Base-by-base conservation (phyloP, 1,140 invertebrate genomes). In the Oryzaephilus surinamensis region DNA sequence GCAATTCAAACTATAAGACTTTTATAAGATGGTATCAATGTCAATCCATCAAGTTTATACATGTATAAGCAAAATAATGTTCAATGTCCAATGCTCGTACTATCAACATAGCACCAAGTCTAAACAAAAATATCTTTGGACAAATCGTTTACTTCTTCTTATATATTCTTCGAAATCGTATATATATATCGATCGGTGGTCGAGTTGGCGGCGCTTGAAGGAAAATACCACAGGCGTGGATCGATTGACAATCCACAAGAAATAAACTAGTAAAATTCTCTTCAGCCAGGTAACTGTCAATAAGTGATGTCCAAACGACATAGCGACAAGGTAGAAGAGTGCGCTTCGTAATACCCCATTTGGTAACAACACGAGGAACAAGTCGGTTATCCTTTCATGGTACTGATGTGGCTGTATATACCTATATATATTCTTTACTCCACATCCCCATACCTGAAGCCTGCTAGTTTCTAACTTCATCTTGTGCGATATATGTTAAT, bases 401-500 rank as follows among this genome's bases (percentile, higher is more conserved):
- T 15, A 27, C 21, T n/a, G n/a, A n/a, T n/a, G n/a, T n/a, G n/a
- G n/a, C n/a, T n/a, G n/a, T n/a, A n/a, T n/a, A n/a, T n/a, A n/a
- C n/a, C n/a, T n/a, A n/a, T n/a, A n/a, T n/a, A n/a, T n/a, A n/a
- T n/a, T n/a, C n/a, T n/a, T n/a, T n/a, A n/a, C n/a, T n/a, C n/a
- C n/a, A n/a, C n/a, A n/a, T n/a, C n/a, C n/a, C n/a, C n/a, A n/a
- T n/a, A n/a, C n/a, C n/a, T n/a, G n/a, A n/a, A n/a, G 33, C 41
- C 35, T 38, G 41, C 41, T 43, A n/a, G n/a, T n/a, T n/a, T n/a
- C n/a, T 43, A 38, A 43, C 41, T 43, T 43, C 41, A 43, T 43
- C 41, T 43, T 43, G 41, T 43, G 41, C 41, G 41, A 43, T 43
- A 43, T 43, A 43, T 43, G 41, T 43, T 43, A 43, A 43, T 43